Evolutionary conservation across 2,797 vertebrate genomes (phyloP).

Genomic region (Schizopygopsis malacanthus): DNA sequence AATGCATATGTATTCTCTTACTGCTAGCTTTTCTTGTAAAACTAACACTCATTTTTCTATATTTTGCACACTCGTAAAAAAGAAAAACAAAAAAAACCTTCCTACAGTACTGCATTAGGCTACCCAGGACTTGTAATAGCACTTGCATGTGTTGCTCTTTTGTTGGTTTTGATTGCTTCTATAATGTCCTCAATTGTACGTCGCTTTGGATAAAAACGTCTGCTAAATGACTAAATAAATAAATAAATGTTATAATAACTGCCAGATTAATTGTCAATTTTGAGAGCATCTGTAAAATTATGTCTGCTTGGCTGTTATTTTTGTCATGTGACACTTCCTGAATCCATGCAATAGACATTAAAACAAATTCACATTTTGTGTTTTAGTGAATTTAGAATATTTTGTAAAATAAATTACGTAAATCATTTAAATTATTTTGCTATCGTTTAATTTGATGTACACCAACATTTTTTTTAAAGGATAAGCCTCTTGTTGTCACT

Average conservation of each 20-base stretch:
- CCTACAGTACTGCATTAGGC: no score
- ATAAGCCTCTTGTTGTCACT: neutral
- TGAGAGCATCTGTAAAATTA: neutral
- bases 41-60: no score
- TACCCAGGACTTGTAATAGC: no score
- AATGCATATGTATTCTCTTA: no score
- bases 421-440: neutral
- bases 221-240: no score
- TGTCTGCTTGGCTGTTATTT: slow-evolving; percentile 3
- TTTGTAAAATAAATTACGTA: neutral
- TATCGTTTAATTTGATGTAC: neutral
- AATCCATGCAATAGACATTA: neutral
- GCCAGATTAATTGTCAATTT: neutral
- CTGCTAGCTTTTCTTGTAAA: no score
- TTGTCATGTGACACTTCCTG: neutral
- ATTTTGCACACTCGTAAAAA: no score
- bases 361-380: neutral
- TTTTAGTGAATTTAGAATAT: neutral
- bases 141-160: no score
- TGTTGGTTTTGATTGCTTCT: no score
- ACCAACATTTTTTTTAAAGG: neutral
- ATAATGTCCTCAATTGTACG: no score
- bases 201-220: no score
- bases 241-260: neutral
- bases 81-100: no score